Base-by-base conservation (phyloP, 92 coral and sea anemone genomes). In the Palythoa grandis region DNA sequence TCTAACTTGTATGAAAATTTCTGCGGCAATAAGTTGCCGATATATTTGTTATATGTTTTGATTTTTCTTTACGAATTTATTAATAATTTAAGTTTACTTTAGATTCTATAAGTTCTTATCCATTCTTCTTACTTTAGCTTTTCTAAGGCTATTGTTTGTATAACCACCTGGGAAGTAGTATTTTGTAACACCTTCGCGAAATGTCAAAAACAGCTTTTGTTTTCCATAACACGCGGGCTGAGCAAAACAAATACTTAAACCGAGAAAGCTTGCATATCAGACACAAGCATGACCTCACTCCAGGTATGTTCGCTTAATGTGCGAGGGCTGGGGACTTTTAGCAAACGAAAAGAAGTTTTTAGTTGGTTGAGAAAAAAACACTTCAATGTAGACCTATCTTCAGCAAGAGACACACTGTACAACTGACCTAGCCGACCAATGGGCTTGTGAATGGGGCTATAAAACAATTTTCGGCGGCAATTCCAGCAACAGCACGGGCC, bases 271-370 rank as follows among this genome's bases (percentile, higher is more conserved):
- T 68, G 11, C 20, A 22, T 22, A 68, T 68, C 0, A 68, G 7
- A 68, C 72, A 22, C 72, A 68, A 68, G 4, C 11, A 68, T 22
- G 14, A 68, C 39, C 11, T 68, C 39, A 68, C 72, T 68, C 16
- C n/a, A 67, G 72, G 72, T 67, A 67, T 61, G 69, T 67, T 67
- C 72, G 72, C 72, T 67, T 20, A 67, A 67, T 23, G 72, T 68
- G 39, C 72, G 40, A 68, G 39, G 72, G 72, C 72, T 23, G 72
- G 72, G 39, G 72, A 4, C 7, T 60, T 60, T 57, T 60, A 60
- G n/a, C 7, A 68, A 68, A 68, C 72, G 35, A 29, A 29, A 29
- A 29, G 35, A 29, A 29, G 35, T 29, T 29, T 29, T 29, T 29
- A 29, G 35, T 35, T 68, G 72, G 72, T 68, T 68, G 72, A 68